Base-by-base conservation (phyloP, 1,140 invertebrate genomes). In the Bombus pyrosoma region DNA sequence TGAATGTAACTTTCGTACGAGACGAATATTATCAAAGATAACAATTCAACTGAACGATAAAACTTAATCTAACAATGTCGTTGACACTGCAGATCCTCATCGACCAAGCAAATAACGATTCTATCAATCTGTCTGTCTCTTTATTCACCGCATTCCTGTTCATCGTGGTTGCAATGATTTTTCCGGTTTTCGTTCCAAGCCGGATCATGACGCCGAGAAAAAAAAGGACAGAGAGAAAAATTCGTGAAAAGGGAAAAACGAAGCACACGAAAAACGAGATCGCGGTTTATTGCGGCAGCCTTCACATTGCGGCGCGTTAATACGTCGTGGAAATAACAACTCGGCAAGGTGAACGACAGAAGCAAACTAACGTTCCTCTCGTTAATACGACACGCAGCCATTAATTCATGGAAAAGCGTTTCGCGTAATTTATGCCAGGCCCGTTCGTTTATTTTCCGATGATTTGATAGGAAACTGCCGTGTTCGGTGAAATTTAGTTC, bases 401-500 rank as follows among this genome's bases (percentile, higher is more conserved):
- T 74, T 74, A 74, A 74, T 74, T 74, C n/a, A n/a, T 39, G 28
- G 72, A 12, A 47, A 74, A 41, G 41, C 41, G 72, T 28, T 41
- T 34, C 41, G 72, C 72, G 47, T 74, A 74, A 74, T 43, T 73
- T 43, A n/a, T 43, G 28, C 39, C 25, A 28, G 39, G 13, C 25
- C 39, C 12, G 37, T 28, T 28, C 25, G n/a, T 66, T 66, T 34
- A 66, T 34, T 34, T 66, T 22, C 32, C 71, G 13, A 73, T 22
- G 1, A 41, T 73, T 73, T 10, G 28, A 41, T 28, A 2, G 12
- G 39, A 9, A 28, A 8, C 15, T 18, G 71, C 47, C 15, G 47
- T 47, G 15, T 47, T n/a, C 28, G 22, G 22, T 37, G 69, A 6
- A 53, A 68, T 39, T 25, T 66, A 32, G 6, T 32, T 66, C 2